phyloP scores from a whole-genome alignment of 2,797 vertebrate species.

The Alcedo atthis region DNA sequence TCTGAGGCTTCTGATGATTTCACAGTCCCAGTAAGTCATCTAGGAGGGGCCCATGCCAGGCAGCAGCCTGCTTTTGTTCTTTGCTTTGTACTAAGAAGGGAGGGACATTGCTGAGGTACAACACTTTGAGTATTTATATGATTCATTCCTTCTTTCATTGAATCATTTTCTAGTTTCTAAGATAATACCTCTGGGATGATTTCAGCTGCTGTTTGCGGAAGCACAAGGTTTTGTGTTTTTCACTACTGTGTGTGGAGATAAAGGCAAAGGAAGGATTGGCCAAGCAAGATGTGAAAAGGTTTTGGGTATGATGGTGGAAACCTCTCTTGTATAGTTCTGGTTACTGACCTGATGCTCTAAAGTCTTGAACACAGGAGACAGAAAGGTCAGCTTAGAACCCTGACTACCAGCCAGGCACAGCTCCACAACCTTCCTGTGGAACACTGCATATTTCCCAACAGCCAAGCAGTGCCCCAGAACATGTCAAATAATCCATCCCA shows the following conservation, averaged over 20 bases:
- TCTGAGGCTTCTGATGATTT: slow-evolving; percentile 72
- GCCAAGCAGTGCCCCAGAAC: not conserved
- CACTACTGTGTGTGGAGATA: not conserved
- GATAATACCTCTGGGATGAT: slow-evolving; percentile 51
- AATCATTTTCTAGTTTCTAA: slow-evolving; percentile 66
- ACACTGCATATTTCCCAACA: not conserved
- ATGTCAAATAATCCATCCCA: not conserved
- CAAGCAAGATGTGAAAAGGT: not conserved
- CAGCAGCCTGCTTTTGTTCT: slow-evolving; percentile 72
- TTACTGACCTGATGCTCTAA: not conserved
- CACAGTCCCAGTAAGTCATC: slow-evolving; percentile 70
- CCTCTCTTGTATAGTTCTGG: not conserved
- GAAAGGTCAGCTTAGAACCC: not conserved
- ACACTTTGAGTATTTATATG: slow-evolving; percentile 54
- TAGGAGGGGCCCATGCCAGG: slow-evolving; percentile 72
- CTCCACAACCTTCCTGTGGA: not conserved
- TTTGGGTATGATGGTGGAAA: not conserved
- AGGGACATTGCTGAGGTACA: slow-evolving; percentile 68
- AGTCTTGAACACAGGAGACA: not conserved
- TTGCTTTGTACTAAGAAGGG: slow-evolving; percentile 72
- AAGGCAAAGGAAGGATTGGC: not conserved
- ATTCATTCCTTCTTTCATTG: slow-evolving; percentile 66
- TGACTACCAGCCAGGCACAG: not conserved
- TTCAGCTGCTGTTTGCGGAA: slow-evolving; percentile 5
- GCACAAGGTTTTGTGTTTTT: not conserved